A percentile compares a stretch with the other conserved stretches of the same genome.
phyloP scores from a whole-genome alignment of 2,113 vertebrate genomes.

The Calidris pygmaea region DNA sequence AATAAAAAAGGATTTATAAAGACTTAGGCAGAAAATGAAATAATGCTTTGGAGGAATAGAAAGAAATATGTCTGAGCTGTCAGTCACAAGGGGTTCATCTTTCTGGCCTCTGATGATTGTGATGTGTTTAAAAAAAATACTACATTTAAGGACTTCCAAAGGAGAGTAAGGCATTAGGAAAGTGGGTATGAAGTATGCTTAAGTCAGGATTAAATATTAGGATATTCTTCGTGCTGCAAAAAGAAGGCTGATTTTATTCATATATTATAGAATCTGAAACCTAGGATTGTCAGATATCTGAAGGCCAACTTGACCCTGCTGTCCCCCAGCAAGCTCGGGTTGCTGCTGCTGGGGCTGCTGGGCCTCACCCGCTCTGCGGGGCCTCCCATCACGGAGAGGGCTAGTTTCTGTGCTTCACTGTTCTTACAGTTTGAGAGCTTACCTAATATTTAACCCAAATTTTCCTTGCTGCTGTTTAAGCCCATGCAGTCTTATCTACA shows the following conservation, averaged over 20 bases:
- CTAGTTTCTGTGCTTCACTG: background rate
- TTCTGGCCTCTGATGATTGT: background rate
- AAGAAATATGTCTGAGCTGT: background rate
- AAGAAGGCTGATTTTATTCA: background rate
- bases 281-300: background rate
- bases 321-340: background rate
- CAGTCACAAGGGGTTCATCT: background rate
- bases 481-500: background rate
- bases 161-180: background rate
- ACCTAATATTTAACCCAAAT: background rate
- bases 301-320: background rate
- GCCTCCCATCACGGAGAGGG: rapidly evolving
- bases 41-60: background rate
- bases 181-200: background rate
- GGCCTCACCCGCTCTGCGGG: background rate
- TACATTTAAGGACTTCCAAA: background rate
- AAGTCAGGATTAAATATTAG: background rate
- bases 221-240: background rate
- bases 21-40: constrained; percentile 7
- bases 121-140: background rate
- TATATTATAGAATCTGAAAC: background rate
- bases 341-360: background rate
- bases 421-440: background rate
- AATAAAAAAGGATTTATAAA: constrained; percentile 26
- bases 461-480: background rate